phyloP scores from a whole-genome alignment of 1,140 invertebrate genomes.

The Brachionus rotundiformis region DNA sequence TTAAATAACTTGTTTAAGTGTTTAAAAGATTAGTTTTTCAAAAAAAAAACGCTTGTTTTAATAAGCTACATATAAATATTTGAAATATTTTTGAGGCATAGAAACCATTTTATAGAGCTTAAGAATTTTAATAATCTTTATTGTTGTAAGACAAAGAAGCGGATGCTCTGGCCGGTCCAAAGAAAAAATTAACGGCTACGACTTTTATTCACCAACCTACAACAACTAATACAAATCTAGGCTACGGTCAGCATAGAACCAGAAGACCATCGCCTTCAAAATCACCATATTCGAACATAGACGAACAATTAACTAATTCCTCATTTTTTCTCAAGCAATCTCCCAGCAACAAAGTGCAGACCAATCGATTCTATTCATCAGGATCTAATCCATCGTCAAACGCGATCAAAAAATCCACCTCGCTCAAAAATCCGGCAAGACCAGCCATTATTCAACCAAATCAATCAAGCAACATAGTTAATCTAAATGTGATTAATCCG shows the following conservation, averaged over 20 bases:
- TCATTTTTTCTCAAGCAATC: slow-evolving; percentile 21
- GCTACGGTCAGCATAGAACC: not conserved
- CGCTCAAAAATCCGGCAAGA: slow-evolving; percentile 8
- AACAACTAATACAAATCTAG: not conserved
- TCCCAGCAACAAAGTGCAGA: slow-evolving; percentile 4
- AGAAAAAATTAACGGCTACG: slow-evolving; percentile 9
- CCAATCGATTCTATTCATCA: slow-evolving; percentile 26
- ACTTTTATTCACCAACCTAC: slow-evolving; percentile 33
- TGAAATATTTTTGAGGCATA: not conserved
- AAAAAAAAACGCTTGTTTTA: not conserved
- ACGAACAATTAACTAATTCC: not conserved
- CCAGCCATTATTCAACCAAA: slow-evolving; percentile 8
- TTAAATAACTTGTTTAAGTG: slow-evolving; percentile 3
- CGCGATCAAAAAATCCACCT: not conserved
- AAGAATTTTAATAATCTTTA: not conserved
- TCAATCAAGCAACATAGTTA: not conserved
- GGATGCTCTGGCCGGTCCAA: not conserved
- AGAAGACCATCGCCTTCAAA: not conserved
- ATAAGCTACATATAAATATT: not conserved
- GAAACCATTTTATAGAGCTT: not conserved
- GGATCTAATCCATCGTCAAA: not conserved
- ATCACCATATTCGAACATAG: not conserved
- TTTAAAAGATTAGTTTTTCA: not conserved
- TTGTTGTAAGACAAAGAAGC: not conserved
- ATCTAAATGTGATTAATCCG: not conserved